These are phyloP conservation scores for Apostichopus japonicus DNA, from an alignment of 35 echinoderm and acorn worm species.

Conservation along the genomic window DNA sequence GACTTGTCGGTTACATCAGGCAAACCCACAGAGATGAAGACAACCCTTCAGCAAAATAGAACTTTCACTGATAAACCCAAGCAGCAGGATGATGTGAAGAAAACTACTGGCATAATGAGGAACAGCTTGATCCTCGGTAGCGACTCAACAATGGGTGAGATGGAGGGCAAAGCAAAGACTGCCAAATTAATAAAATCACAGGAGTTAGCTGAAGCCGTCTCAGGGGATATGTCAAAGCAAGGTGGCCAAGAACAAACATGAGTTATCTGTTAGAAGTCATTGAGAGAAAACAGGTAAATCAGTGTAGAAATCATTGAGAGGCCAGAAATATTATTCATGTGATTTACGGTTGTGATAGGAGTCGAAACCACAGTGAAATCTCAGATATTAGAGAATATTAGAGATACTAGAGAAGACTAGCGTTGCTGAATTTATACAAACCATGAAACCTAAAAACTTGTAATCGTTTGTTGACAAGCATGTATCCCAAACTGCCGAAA, in stretches of 20 bases:
- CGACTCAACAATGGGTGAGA: neutral
- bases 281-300: too few relatives aligned
- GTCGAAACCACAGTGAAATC: too few relatives aligned
- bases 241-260: slow-evolving; percentile 47
- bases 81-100: neutral
- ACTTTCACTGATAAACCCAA: too few relatives aligned
- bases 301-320: too few relatives aligned
- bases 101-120: neutral
- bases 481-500: too few relatives aligned
- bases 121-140: neutral
- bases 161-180: slow-evolving; percentile 22
- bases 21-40: neutral
- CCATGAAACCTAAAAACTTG: too few relatives aligned
- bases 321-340: neutral
- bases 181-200: slow-evolving; percentile 54
- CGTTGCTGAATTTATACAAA: too few relatives aligned
- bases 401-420: neutral
- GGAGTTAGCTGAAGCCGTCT: slow-evolving; percentile 41
- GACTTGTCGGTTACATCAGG: neutral
- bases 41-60: neutral
- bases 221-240: slow-evolving; percentile 29
- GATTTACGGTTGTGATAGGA: too few relatives aligned
- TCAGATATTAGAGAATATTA: too few relatives aligned
- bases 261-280: neutral
- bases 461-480: too few relatives aligned